Percentiles rank a stretch among this genome's conserved stretches.
Conservation (phyloP, 2,888 invertebrate genomes). For the Ennomos fuscantarius region DNA sequence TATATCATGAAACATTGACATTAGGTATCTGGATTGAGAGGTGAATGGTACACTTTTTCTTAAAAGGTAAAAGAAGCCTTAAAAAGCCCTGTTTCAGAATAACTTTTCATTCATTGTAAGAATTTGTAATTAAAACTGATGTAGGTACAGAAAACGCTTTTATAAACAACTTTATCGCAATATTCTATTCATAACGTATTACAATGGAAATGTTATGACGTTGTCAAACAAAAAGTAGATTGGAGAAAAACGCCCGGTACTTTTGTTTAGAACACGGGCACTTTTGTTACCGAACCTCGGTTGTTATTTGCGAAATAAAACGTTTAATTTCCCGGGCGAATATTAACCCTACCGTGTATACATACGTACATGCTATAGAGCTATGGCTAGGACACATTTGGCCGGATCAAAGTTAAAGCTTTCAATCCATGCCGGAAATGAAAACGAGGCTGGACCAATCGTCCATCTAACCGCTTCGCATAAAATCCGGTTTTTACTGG, state of each 20-base stretch:
- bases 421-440: conserved; percentile 50
- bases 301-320: conserved; percentile 48
- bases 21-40: too few relatives aligned
- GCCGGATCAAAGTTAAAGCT: conserved; percentile 50
- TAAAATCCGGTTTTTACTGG: conserved; percentile 41
- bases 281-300: conserved; percentile 22
- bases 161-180: conserved; percentile 8
- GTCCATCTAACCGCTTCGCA: conserved; percentile 40
- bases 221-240: conserved; percentile 29
- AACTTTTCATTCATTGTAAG: too few relatives aligned
- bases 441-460: conserved; percentile 44
- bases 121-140: not conserved
- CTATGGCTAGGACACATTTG: conserved; percentile 42
- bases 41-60: too few relatives aligned
- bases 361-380: conserved; percentile 1
- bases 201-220: conserved; percentile 28
- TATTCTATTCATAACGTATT: conserved; percentile 1
- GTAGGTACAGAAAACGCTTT: conserved; percentile 6
- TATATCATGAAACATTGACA: too few relatives aligned
- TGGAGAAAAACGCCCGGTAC: conserved; percentile 24
- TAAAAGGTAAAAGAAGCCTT: too few relatives aligned
- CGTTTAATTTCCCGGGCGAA: conserved; percentile 54
- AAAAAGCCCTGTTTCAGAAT: too few relatives aligned
- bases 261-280: conserved; percentile 20
- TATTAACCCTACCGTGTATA: conserved; percentile 46